Percentiles rank a stretch among this genome's conserved stretches.
Evolutionary conservation across 2,113 vertebrate genomes (phyloP).

Genomic region (Mus pahari): DNA sequence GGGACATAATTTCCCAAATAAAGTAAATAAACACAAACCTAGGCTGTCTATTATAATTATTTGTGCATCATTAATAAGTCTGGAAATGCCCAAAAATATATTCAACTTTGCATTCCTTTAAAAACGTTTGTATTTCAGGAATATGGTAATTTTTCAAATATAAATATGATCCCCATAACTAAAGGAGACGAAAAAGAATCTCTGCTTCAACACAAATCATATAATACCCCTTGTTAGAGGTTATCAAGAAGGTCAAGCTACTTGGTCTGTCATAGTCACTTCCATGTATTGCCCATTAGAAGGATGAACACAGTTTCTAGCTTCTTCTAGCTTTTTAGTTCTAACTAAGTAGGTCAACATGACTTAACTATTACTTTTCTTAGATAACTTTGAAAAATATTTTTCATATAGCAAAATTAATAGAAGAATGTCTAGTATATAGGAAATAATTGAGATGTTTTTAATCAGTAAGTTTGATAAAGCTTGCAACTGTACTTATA

Average conservation of each 20-base stretch:
- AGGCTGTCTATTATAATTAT: background rate
- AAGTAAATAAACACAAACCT: background rate
- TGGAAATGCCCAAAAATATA: background rate
- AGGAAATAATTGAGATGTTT: background rate
- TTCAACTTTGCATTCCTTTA: background rate
- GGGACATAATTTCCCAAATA: background rate
- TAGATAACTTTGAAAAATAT: background rate
- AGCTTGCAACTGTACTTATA: background rate
- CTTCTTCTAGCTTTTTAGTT: too few relatives aligned
- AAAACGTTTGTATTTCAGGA: background rate
- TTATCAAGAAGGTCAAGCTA: too few relatives aligned
- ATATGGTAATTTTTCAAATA: background rate
- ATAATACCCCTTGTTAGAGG: background rate
- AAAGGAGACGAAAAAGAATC: background rate
- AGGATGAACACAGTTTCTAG: background rate
- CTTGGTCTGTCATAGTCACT: background rate
- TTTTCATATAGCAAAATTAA: background rate
- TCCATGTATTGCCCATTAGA: accelerated
- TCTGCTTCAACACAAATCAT: background rate
- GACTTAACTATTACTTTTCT: background rate
- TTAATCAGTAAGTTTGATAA: background rate
- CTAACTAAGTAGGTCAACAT: background rate
- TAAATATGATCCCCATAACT: background rate
- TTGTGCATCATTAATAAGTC: background rate
- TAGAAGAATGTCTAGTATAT: background rate